phyloP scores from a whole-genome alignment of 2,888 invertebrate genomes.

The Parascotia fuliginaria region DNA sequence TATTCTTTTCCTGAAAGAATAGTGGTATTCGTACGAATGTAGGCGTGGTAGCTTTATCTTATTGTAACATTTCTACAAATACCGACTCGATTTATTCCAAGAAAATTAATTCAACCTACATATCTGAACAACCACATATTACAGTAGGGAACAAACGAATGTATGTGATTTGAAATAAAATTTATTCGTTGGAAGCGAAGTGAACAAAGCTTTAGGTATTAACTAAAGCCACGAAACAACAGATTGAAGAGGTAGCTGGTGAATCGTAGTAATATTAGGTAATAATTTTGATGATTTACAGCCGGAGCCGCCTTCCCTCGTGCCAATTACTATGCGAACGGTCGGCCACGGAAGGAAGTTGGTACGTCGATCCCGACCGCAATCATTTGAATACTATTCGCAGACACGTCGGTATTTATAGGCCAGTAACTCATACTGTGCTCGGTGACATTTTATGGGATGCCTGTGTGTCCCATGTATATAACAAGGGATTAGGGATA shows the following conservation, averaged over 20 bases:
- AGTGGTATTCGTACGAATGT: conserved; percentile 2
- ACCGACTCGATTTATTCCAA: conserved; percentile 11
- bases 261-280: conserved; percentile 77
- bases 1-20: neutral
- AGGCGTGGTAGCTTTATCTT: conserved; percentile 8
- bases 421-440: conserved; percentile 73
- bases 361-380: conserved; percentile 79
- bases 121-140: conserved; percentile 34
- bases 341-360: conserved; percentile 79
- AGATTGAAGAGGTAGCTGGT: conserved; percentile 67
- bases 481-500: conserved; percentile 57
- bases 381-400: conserved; percentile 80
- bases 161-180: conserved; percentile 59
- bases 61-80: conserved; percentile 16
- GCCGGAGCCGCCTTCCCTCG: conserved; percentile 65
- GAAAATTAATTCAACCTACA: conserved; percentile 16
- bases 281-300: conserved; percentile 84
- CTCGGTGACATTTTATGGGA: conserved; percentile 76
- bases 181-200: conserved; percentile 58
- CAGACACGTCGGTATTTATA: conserved; percentile 77
- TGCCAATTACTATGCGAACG: conserved; percentile 81
- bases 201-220: conserved; percentile 71
- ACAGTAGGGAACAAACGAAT: conserved; percentile 49
- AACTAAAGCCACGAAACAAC: conserved; percentile 67
- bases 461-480: conserved; percentile 65